phyloP scores from a whole-genome alignment of 2,113 vertebrate genomes.

The Sceloporus tristichus region DNA sequence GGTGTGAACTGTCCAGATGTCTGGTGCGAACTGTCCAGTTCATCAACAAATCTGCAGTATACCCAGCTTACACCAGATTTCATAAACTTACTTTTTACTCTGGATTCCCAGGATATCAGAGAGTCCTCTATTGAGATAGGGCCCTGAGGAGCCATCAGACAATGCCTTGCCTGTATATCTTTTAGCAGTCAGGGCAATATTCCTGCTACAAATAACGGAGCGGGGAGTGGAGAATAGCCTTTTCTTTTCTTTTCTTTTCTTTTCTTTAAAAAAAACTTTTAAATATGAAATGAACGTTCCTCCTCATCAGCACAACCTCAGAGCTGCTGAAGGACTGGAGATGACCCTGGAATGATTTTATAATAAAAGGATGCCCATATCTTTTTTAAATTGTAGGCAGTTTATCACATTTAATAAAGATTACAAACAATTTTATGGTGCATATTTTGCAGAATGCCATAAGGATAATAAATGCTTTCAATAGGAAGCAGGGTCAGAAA shows the following conservation, averaged over 20 bases:
- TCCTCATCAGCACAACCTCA: constrained; percentile 26
- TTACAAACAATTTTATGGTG: constrained; percentile 28
- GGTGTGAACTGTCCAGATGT: too few relatives aligned
- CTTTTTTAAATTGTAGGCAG: constrained; percentile 37
- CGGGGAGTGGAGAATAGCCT: neutral
- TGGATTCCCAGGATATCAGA: too few relatives aligned
- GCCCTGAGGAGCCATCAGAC: too few relatives aligned
- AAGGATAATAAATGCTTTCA: constrained; percentile 37
- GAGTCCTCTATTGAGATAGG: too few relatives aligned
- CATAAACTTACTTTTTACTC: too few relatives aligned
- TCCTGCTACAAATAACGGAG: neutral
- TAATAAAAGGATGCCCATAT: constrained; percentile 31
- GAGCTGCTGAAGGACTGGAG: neutral
- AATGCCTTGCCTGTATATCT: too few relatives aligned
- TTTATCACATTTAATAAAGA: constrained; percentile 46
- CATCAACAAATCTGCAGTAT: too few relatives aligned
- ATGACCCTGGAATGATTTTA: neutral
- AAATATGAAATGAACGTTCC: neutral
- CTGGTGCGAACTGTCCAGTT: too few relatives aligned
- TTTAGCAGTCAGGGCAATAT: neutral
- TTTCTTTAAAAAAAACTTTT: neutral
- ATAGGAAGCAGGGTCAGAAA: constrained; percentile 46
- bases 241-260: too few relatives aligned
- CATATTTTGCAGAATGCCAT: constrained; percentile 27
- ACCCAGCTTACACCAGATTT: too few relatives aligned